phyloP scores from a whole-genome alignment of 2,797 vertebrate species.

The Sphenopsis melanotis region DNA sequence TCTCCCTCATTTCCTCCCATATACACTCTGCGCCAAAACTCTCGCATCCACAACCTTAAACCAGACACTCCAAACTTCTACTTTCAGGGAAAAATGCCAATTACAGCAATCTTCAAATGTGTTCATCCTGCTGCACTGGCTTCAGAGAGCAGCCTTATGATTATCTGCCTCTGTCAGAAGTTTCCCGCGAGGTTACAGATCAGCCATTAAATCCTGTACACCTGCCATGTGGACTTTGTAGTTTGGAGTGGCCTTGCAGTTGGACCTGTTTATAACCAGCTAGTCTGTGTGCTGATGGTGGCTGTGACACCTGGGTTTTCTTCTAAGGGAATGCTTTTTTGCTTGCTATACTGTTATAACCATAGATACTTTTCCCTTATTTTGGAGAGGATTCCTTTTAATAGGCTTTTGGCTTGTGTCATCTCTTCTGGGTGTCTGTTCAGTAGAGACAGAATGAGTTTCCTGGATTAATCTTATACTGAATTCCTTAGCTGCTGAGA shows the following conservation, averaged over 20 bases:
- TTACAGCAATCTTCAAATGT: neutral
- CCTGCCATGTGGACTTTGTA: neutral
- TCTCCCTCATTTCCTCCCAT: neutral
- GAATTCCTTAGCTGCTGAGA: neutral
- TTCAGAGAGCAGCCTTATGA: neutral
- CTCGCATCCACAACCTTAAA: neutral
- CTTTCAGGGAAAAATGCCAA: neutral
- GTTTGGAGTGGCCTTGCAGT: neutral
- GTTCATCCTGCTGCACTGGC: neutral
- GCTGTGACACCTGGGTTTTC: neutral
- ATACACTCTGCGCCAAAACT: neutral
- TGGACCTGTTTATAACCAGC: neutral
- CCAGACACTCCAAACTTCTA: accelerated
- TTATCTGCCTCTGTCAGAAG: neutral
- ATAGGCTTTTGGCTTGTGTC: neutral
- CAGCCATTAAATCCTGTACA: neutral
- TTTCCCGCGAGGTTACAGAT: neutral
- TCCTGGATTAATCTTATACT: neutral
- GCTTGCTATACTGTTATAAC: neutral
- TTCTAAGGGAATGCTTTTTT: neutral
- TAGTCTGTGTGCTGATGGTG: neutral
- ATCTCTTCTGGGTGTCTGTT: neutral
- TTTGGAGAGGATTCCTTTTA: neutral
- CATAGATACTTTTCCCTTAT: accelerated
- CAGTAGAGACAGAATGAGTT: neutral